Conservation (phyloP, 2,888 invertebrate genomes). For the Thereva nobilitata region DNA sequence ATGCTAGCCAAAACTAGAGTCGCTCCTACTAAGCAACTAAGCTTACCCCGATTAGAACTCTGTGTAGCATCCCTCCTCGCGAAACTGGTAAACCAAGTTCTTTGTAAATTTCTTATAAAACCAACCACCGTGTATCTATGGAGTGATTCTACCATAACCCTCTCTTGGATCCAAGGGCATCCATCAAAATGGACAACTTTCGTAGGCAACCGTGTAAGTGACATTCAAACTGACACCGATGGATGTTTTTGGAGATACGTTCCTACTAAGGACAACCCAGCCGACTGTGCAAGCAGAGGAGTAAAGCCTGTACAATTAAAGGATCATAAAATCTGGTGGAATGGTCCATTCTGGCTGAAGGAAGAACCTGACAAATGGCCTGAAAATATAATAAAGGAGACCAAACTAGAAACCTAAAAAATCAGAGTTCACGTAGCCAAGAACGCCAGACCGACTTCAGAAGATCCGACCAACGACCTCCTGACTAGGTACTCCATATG, state of each 20-base stretch:
- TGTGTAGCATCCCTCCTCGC: background rate
- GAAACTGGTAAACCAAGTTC: too few species aligned
- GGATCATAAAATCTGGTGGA: slow-evolving; percentile 41
- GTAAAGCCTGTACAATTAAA: slow-evolving; percentile 33
- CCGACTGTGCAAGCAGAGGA: slow-evolving; percentile 44
- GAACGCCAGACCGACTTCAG: too few species aligned
- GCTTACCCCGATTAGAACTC: slow-evolving; percentile 1
- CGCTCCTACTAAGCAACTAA: background rate
- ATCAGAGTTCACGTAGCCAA: too few species aligned
- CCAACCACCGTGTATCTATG: too few species aligned
- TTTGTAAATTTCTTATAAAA: too few species aligned
- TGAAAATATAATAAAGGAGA: too few species aligned
- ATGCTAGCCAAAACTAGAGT: background rate
- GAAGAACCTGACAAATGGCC: background rate
- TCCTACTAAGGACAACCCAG: slow-evolving; percentile 39
- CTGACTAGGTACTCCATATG: too few species aligned
- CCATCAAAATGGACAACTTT: slow-evolving; percentile 7
- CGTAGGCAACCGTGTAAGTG: background rate
- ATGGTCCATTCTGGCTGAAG: slow-evolving; percentile 38
- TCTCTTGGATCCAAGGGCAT: background rate
- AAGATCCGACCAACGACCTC: too few species aligned
- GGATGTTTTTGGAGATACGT: background rate
- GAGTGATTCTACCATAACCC: slow-evolving; percentile 3
- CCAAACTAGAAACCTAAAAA: too few species aligned
- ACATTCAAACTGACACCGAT: background rate